Evolutionary conservation across 2,113 vertebrate species (phyloP).

Genomic region (Speoplatyrhinus poulsoni): DNA sequence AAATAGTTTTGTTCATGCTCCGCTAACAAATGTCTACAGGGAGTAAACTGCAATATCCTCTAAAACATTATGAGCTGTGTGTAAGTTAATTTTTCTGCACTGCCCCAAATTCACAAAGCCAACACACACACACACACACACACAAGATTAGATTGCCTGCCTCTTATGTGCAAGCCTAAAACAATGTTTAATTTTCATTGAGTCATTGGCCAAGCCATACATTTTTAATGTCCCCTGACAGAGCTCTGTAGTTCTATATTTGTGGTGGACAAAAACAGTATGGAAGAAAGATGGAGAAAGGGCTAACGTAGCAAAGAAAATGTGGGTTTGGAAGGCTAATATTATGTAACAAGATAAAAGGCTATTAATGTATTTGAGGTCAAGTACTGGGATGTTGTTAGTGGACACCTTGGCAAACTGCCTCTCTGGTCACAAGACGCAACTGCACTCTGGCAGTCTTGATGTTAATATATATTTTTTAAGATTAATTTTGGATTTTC

Average conservation of each 20-base stretch:
- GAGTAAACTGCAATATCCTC: conserved; percentile 41
- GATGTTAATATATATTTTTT: too few relatives aligned
- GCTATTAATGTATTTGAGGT: too few relatives aligned
- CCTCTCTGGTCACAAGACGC: too few relatives aligned
- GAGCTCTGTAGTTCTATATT: conserved; percentile 39
- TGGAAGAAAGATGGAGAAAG: conserved; percentile 8
- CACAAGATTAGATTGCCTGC: conserved; percentile 29
- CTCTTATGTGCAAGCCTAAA: conserved; percentile 48
- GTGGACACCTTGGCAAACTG: too few relatives aligned
- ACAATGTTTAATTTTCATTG: conserved; percentile 71
- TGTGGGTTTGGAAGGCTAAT: not conserved
- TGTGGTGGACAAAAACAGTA: conserved; percentile 25
- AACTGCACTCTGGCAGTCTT: too few relatives aligned
- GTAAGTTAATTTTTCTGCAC: conserved; percentile 11
- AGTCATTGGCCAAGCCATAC: conserved; percentile 49
- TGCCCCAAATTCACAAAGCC: not conserved
- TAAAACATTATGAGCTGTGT: conserved; percentile 17
- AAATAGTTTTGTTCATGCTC: not conserved
- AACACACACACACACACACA: conserved; percentile 4
- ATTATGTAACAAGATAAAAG: not conserved
- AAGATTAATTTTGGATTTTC: too few relatives aligned
- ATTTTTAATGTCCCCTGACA: conserved; percentile 65
- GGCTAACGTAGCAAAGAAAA: not conserved
- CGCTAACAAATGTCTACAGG: conserved; percentile 22
- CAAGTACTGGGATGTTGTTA: too few relatives aligned